Base-by-base conservation (phyloP, 2,113 vertebrate species). In the Lamprotornis superbus region DNA sequence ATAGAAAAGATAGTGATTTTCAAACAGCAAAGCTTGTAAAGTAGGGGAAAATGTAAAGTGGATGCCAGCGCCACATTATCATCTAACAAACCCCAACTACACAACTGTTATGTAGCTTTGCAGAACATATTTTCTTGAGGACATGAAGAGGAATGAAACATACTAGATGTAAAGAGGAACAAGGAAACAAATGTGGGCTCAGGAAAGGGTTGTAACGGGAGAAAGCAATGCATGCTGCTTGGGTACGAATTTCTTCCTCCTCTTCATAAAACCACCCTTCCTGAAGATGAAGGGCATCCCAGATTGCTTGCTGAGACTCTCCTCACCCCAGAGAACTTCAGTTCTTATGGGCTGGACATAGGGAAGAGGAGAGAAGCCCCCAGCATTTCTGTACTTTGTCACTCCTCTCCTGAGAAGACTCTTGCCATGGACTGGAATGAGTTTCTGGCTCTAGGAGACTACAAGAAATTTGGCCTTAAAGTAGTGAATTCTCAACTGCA, bases 1-100 rank as follows among this genome's bases (percentile, higher is more conserved):
- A 85, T 81, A 63, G 75, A 74, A 81, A 83, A 76, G 82, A 88
- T 84, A 93, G 67, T 78, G 92, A 83, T 90, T 93, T 94, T 96
- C 90, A 74, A 89, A 73, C 57, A 90, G 90, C 70, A 85, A 35
- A 88, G 84, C 74, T 79, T 84, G 27, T 89, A 68, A 75, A 56
- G 40, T 84, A 84, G 76, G 28, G 59, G 60, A 55, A 65, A 60
- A 87, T 73, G 25, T 42, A 81, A 84, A 40, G 56, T 61, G 79
- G 46, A 16, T 83, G 56, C 79, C 68, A 49, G 33, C 19, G 1
- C 76, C 76, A 61, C 77, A 20, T 86, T 83, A 42, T 83, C 64
- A 64, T 87, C 60, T 76, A 28, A 57, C 83, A 75, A 82, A 75
- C 2, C 23, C 21, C 71, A 77, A 5, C 31, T 12, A 46, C 47